Base-by-base conservation (phyloP, 2,113 vertebrate genomes). In the Perca fluviatilis region DNA sequence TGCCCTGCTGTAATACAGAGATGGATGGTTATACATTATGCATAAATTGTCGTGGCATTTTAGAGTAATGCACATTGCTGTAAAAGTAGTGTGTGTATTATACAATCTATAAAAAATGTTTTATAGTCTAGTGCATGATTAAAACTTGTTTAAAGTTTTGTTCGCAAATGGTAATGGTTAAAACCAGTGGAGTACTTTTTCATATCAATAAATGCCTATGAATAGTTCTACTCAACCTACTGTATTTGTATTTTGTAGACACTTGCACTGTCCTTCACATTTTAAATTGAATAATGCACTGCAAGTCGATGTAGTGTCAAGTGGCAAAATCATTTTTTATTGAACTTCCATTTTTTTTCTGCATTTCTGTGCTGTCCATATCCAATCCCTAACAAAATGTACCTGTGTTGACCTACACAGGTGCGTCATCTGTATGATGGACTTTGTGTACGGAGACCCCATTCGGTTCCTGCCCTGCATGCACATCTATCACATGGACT, bases 381-480 rank as follows among this genome's bases (percentile, higher is more conserved):
- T 27, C 16, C 13, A 8, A 6, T 51, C 2, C 4, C 64, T 25
- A 18, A 61, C 16, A 30, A 60, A 16, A 4, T 27, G 11, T n/a
- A n/a, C 75, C 9, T 74, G 40, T 84, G 18, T 80, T 74, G 14
- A 0, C 65, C 36, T 46, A 13, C 65, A 43, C 91, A 99, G 98
- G 94, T 99, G 98, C 80, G 98, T 99, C 91, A 99, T 99, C 96
- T 99, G 98, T 93, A 99, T 99, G 98, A 98, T 99, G 97, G 98
- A 99, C 97, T 99, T 99, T 97, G 97, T 98, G 88, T 98, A 97
- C 3, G 98, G 98, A 80, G 98, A 99, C 93, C 98, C 98, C 54
- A 98, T 99, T 94, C 96, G 98, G 95, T 99, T 98, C 95, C 97
- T 99, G 95, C 98, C 98, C 64, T 99, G 98, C 96, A 99, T 99